A percentile compares a stretch with the other conserved stretches of the same genome.
These are phyloP conservation scores for Marronus borbonicus DNA, from an alignment of 2,888 invertebrate species.

Conservation along the genomic window DNA sequence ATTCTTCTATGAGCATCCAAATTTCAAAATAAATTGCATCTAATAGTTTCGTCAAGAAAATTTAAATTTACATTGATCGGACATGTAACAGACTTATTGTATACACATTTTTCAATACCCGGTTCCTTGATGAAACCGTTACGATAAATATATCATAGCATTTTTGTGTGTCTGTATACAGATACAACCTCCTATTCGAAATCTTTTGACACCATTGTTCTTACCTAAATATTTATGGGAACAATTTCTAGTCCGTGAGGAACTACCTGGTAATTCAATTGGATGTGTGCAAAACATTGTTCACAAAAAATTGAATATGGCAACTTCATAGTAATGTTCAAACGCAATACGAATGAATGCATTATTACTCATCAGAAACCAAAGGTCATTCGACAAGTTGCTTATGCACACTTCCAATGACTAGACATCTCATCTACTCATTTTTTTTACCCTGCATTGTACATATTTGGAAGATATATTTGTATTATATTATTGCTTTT, in stretches of 20 bases:
- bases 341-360: too few species aligned
- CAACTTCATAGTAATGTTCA: too few species aligned
- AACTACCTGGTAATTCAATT: neutral
- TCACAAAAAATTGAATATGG: too few species aligned
- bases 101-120: constrained; percentile 36
- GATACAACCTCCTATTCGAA: constrained; percentile 12
- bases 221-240: constrained; percentile 44
- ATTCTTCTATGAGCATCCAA: too few species aligned
- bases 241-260: constrained; percentile 28
- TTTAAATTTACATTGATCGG: constrained; percentile 28
- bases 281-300: too few species aligned
- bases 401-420: too few species aligned
- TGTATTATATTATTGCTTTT: too few species aligned
- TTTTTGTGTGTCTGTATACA: constrained; percentile 24
- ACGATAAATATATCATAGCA: constrained; percentile 12
- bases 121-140: constrained; percentile 30
- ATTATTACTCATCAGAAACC: too few species aligned
- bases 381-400: too few species aligned
- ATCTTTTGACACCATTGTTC: constrained; percentile 45
- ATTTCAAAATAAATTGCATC: neutral
- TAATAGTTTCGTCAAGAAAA: constrained; percentile 24
- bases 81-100: constrained; percentile 24
- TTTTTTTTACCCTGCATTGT: too few species aligned
- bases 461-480: too few species aligned
- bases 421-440: too few species aligned